Evolutionary conservation across 2,113 vertebrate genomes (phyloP).

Genomic region (Crotalus horridus): DNA sequence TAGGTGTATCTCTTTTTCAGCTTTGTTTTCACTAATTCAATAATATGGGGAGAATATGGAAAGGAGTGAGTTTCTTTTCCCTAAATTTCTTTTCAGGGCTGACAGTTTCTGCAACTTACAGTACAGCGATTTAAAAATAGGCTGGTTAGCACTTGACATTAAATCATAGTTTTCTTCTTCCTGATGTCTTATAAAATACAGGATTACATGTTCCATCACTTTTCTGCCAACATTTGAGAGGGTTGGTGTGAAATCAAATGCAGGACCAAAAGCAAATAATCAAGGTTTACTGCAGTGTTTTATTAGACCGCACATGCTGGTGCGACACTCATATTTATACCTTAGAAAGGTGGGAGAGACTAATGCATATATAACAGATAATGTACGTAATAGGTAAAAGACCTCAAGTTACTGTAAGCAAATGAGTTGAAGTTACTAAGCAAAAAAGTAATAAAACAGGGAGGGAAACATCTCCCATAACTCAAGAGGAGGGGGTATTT

Average conservation of each 20-base stretch:
- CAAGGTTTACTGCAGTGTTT: neutral
- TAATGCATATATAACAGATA: neutral
- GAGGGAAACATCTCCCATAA: neutral
- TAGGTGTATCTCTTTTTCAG: neutral
- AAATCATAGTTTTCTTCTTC: neutral
- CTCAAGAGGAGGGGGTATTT: neutral
- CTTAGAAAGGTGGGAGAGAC: neutral
- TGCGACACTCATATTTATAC: neutral
- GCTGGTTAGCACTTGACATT: neutral
- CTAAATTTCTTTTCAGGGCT: neutral
- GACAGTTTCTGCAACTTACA: neutral
- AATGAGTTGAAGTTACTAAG: neutral
- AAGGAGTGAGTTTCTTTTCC: neutral
- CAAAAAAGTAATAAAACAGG: neutral
- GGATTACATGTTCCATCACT: neutral
- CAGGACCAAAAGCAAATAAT: neutral
- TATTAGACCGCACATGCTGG: neutral
- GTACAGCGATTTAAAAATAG: neutral
- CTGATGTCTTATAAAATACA: neutral
- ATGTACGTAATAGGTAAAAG: neutral
- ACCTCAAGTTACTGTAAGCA: neutral
- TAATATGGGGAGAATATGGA: neutral
- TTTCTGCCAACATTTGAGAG: neutral
- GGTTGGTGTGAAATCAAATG: neutral
- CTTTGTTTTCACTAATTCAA: neutral